Evolutionary conservation across 2,113 vertebrate genomes (phyloP).

Genomic region (Fregetta grallaria): DNA sequence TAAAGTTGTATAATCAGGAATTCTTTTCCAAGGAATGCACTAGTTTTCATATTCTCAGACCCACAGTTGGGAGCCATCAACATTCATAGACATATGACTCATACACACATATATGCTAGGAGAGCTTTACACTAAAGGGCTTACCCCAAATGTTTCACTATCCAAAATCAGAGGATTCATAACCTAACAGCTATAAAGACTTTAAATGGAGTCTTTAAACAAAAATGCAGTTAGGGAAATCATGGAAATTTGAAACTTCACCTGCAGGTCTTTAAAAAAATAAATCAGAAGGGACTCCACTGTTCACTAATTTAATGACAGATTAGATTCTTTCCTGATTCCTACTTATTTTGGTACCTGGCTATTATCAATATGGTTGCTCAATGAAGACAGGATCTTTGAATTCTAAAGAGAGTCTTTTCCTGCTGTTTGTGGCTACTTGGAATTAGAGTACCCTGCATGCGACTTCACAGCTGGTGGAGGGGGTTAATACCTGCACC

Average conservation of each 20-base stretch:
- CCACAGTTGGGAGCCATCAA: neutral
- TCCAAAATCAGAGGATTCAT: neutral
- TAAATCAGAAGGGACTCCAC: neutral
- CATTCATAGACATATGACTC: neutral
- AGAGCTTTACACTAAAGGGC: neutral
- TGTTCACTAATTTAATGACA: neutral
- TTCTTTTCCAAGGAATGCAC: neutral
- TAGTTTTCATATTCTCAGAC: neutral
- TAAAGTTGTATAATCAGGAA: neutral
- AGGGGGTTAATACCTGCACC: neutral
- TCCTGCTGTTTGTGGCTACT: neutral
- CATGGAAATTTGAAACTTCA: neutral
- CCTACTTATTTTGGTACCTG: neutral
- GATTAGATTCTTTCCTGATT: neutral
- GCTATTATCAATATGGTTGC: neutral
- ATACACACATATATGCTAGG: neutral
- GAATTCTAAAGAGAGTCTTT: neutral
- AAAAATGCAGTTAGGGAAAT: neutral
- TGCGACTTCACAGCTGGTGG: neutral
- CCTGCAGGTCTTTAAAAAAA: neutral
- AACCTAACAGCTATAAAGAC: neutral
- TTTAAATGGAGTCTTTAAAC: neutral
- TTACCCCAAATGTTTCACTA: neutral
- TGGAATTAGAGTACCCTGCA: neutral
- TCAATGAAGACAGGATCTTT: neutral